Evolutionary conservation across 2,888 invertebrate genomes (phyloP), one percentile per base, ranked within the genome.

Genomic region (Drosophila subquinaria): DNA sequence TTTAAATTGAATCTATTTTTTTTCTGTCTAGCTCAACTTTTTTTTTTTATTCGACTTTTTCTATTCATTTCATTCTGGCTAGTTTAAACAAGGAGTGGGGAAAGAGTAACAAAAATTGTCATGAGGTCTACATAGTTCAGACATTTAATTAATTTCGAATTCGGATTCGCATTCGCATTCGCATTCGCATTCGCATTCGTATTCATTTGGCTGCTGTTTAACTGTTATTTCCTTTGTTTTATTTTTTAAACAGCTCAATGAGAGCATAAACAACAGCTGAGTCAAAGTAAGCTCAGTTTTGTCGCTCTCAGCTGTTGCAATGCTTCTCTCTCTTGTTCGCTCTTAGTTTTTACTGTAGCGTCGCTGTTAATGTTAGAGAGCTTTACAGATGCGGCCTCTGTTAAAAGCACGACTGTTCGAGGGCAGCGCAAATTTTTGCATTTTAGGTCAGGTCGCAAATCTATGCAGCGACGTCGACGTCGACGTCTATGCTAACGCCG

Each of bases 391-490:
- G 9, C 68, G 64, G 57, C 38, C 61, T 57, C 75, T 82, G 81
- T 82, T 86, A 80, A 56, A 47, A 53, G n/a, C 11, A 47, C 50
- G 63, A 33, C 53, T 45, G 42, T 68, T 55, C 20, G 62, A 68
- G 68, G 67, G 72, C 67, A 73, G 67, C 55, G 67, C 55, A 13
- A 71, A 80, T 81, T 90, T 90, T 86, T 89, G 90, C 89, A 91
- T 92, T 92, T 92, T 92, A 91, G 92, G 92, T 92, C 92, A 92
- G 92, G 91, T 92, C 84, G 82, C 91, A 91, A 91, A 90, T 91
- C 89, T 87, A 90, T 91, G 90, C 89, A 88, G 71, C n/a, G n/a
- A n/a, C n/a, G n/a, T n/a, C 76, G 62, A 27, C 56, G 69, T 56
- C 52, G 65, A 47, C 48, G 65, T 61, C 76, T 23, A 67, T 64